Percentiles rank a stretch among this genome's conserved stretches.
Conservation (phyloP, 2,797 vertebrate genomes). For the Glyptemys insculpta region DNA sequence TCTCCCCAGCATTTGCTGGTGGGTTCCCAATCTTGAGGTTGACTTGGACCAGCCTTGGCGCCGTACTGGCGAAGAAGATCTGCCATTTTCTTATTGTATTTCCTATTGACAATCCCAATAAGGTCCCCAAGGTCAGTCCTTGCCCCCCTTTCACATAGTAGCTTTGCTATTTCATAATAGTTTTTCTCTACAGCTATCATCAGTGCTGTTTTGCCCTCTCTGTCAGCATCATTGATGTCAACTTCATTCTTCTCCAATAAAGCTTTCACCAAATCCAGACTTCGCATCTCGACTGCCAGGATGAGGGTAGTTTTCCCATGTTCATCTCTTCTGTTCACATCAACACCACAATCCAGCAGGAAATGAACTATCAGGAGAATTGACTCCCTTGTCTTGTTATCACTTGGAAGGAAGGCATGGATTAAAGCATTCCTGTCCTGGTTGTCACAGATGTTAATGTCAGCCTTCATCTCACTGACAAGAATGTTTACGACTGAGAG, state of each 20-base stretch:
- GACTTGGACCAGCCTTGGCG: background rate
- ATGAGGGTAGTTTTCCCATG: conserved; percentile 78
- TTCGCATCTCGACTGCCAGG: conserved; percentile 71
- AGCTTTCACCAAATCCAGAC: conserved; percentile 53
- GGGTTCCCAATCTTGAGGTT: conserved; percentile 41
- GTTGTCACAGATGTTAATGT: conserved; percentile 73
- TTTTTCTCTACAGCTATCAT: conserved; percentile 58
- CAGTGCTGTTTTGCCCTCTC: conserved; percentile 71
- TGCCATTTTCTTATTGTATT: background rate
- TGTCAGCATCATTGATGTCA: conserved; percentile 67
- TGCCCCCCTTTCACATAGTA: conserved; percentile 70
- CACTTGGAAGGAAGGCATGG: background rate
- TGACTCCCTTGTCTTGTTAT: fast-evolving
- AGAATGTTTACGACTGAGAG: conserved; percentile 17
- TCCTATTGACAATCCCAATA: background rate
- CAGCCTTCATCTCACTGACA: conserved; percentile 74
- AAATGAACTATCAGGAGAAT: background rate
- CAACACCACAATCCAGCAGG: conserved; percentile 45
- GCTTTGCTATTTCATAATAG: fast-evolving
- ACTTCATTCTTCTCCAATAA: conserved; percentile 62
- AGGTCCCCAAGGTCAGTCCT: conserved; percentile 56
- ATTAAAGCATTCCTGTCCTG: conserved; percentile 76
- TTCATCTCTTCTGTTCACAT: conserved; percentile 67
- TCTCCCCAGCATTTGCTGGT: conserved; percentile 69
- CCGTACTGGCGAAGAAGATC: background rate